Evolutionary conservation across 92 coral and sea anemone genomes (phyloP), one percentile per base, ranked within the genome.

Genomic region (Phymanthus crucifer): DNA sequence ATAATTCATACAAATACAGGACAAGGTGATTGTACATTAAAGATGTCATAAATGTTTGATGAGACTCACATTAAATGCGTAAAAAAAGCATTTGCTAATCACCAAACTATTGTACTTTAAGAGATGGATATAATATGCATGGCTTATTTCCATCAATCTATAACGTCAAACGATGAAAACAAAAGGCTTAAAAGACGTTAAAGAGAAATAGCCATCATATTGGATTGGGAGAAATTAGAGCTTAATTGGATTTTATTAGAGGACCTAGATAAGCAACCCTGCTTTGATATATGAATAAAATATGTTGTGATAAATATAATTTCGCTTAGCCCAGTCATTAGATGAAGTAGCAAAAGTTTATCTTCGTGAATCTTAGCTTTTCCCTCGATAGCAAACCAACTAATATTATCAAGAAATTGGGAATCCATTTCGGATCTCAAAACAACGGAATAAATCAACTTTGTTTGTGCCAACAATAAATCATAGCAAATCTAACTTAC

Each of bases 401-500:
- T n/a, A 23, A 71, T 37, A 45, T 18, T 21, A 37, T 45, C 54
- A 37, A 21, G 13, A 19, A 26, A n/a, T 37, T 35, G 16, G n/a
- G 75, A 33, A 71, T 71, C 75, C 31, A 37, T 45, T 71, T 37
- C 38, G 18, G 46, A 31, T 38, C 48, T 71, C 75, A 45, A 71
- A 71, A 32, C 46, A 37, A 37, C 47, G 47, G 46, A 48, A 79
- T 48, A 48, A 45, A 68, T 38, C 50, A 68, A 45, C 24, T 33
- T 37, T 37, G 35, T 37, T 37, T 71, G 32, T 61, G 34, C 34
- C 68, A 34, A 61, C 3, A 9, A 12, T 61, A 33, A 61, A 24
- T 36, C 36, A 61, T 64, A 67, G 67, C 18, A 57, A 21, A 0
- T 77, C 16, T 11, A 24, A 57, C 81, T 38, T 77, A 77, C 81